A percentile compares a stretch with the other conserved stretches of the same genome.
Evolutionary conservation across 2,888 invertebrate genomes (phyloP).

Genomic region (Hanleya hanleyi): DNA sequence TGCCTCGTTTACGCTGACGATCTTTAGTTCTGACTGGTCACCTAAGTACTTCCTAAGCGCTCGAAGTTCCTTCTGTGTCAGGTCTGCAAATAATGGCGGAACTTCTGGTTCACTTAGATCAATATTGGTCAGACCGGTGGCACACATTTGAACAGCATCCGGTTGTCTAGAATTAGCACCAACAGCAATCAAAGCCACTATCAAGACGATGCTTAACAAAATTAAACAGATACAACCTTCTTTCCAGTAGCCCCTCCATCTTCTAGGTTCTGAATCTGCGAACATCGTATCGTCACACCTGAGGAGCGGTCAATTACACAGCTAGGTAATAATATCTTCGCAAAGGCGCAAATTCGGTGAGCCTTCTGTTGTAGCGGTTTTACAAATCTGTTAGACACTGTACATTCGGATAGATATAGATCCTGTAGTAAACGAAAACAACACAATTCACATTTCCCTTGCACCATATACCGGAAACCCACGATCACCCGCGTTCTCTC

Average conservation of each 20-base stretch:
- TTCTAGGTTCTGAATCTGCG: neutral
- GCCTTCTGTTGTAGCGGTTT: too few species aligned
- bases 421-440: too few species aligned
- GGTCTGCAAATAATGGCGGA: constrained; percentile 6
- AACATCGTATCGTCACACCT: too few species aligned
- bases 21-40: neutral
- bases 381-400: too few species aligned
- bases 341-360: too few species aligned
- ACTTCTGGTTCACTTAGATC: neutral
- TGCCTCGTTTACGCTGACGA: constrained; percentile 11
- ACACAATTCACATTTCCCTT: too few species aligned
- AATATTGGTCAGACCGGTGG: neutral
- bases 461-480: too few species aligned
- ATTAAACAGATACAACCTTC: neutral
- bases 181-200: neutral
- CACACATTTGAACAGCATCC: neutral
- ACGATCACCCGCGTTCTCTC: too few species aligned
- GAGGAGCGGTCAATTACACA: too few species aligned
- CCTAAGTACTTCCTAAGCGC: neutral
- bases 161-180: neutral
- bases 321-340: too few species aligned
- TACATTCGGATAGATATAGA: too few species aligned
- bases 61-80: neutral
- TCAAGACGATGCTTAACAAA: neutral
- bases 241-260: constrained; percentile 3